Percentiles rank a stretch among this genome's conserved stretches.
phyloP scores from a whole-genome alignment of 2,888 invertebrate species.

The Eristalis tenax region DNA sequence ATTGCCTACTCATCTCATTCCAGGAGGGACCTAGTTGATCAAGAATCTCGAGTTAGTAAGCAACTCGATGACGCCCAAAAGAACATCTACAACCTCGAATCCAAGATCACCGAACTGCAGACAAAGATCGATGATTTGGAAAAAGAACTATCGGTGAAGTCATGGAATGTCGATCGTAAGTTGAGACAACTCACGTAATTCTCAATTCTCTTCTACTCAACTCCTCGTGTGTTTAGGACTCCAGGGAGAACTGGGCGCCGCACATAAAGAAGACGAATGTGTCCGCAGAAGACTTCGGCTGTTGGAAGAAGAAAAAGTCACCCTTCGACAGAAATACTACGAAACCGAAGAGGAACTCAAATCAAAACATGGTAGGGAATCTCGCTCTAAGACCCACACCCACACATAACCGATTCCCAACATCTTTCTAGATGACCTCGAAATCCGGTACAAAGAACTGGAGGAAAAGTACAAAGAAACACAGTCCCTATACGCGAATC shows the following conservation, averaged over 20 bases:
- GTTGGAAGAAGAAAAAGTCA: conserved; percentile 79
- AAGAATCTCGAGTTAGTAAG: conserved; percentile 78
- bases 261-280: conserved; percentile 80
- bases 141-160: conserved; percentile 79
- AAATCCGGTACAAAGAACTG: conserved; percentile 81
- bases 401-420: neutral
- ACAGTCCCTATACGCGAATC: conserved; percentile 79
- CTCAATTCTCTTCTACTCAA: neutral
- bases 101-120: conserved; percentile 79
- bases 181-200: neutral
- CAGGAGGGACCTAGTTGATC: conserved; percentile 80
- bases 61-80: conserved; percentile 80
- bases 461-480: conserved; percentile 82
- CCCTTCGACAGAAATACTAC: conserved; percentile 78
- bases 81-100: conserved; percentile 77
- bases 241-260: conserved; percentile 79
- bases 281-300: conserved; percentile 79
- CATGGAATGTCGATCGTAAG: conserved; percentile 81
- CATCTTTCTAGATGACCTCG: conserved; percentile 79
- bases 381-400: neutral
- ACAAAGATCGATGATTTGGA: conserved; percentile 79
- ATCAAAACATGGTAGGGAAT: conserved; percentile 77
- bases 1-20: conserved; percentile 37
- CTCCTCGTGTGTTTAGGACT: conserved; percentile 75
- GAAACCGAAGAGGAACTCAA: conserved; percentile 80